A percentile compares a stretch with the other conserved stretches of the same genome.
Evolutionary conservation across 2,888 invertebrate genomes (phyloP).

Genomic region (Diloba caeruleocephala): DNA sequence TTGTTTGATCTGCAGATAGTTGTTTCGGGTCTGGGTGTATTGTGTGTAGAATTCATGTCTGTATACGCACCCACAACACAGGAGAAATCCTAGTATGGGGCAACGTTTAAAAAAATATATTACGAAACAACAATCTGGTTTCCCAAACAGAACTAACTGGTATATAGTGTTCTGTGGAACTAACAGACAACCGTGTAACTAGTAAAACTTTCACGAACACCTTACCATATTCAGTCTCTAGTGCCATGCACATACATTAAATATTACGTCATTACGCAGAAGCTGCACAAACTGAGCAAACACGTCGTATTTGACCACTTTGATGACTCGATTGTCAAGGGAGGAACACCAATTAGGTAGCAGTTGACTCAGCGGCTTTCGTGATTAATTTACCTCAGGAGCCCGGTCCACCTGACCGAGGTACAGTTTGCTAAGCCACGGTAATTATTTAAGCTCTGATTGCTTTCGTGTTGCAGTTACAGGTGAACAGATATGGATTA

Average conservation of each 20-base stretch:
- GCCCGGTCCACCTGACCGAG: conserved; percentile 58
- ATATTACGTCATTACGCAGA: conserved; percentile 42
- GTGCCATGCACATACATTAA: conserved; percentile 23
- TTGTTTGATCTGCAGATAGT: too few species aligned
- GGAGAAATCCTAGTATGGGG: too few species aligned
- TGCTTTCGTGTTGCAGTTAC: conserved; percentile 44
- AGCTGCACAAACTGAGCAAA: conserved; percentile 33
- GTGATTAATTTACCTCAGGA: conserved; percentile 75
- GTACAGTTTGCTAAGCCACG: conserved; percentile 65
- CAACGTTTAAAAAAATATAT: neutral
- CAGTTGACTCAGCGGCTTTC: conserved; percentile 71
- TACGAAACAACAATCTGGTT: neutral
- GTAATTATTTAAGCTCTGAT: conserved; percentile 64
- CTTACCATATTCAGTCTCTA: conserved; percentile 13
- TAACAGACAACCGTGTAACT: too few species aligned
- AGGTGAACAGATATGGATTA: conserved; percentile 11
- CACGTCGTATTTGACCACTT: conserved; percentile 59
- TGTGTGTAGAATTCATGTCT: too few species aligned
- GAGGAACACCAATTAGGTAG: conserved; percentile 67
- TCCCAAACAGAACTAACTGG: neutral
- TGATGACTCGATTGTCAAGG: conserved; percentile 68
- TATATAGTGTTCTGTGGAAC: too few species aligned
- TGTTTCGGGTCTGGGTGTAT: too few species aligned
- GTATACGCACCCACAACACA: too few species aligned
- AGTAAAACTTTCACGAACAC: conserved; percentile 7